Evolutionary conservation across 2,888 invertebrate genomes (phyloP), one percentile per base, ranked within the genome.

Genomic region (Oeneis ivallda): DNA sequence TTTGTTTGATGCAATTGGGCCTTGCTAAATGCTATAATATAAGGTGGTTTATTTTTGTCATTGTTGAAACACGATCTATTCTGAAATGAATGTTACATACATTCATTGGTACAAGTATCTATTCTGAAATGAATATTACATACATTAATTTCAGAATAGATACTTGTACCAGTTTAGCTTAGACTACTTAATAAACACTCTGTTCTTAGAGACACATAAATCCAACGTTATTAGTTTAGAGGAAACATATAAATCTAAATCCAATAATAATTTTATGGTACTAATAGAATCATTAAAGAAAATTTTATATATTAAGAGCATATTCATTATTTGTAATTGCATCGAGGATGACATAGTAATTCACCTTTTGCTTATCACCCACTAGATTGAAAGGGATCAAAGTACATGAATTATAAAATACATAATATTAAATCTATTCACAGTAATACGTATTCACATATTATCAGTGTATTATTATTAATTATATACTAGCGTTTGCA

Each of bases 401-500:
- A 67, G 67, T 67, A 60, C 57, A 64, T 26, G 19, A 56, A 47
- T 58, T 34, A 47, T 58, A 58, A 58, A 57, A 57, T n/a, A n/a
- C n/a, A n/a, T n/a, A n/a, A 19, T 43, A 41, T 32, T 56, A 60
- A 62, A 64, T 64, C 56, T 47, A 47, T 64, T 45, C 45, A 47
- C 17, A 58, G n/a, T 45, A 43, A 45, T 32, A 58, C 26, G 1
- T 50, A 11, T n/a, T n/a, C n/a, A n/a, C n/a, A n/a, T n/a, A n/a
- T n/a, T n/a, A n/a, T n/a, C n/a, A n/a, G n/a, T n/a, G n/a, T n/a
- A n/a, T n/a, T n/a, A n/a, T n/a, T n/a, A n/a, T 26, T 26, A 26
- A 2, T 26, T 26, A 26, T 4, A 4, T 26, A 26, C 26, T 26
- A 26, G 26, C 26, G 2, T 26, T 26, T 26, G 26, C 26, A 26